Conservation (phyloP, 2,888 invertebrate genomes). For the Chrysolina oricalcia region DNA sequence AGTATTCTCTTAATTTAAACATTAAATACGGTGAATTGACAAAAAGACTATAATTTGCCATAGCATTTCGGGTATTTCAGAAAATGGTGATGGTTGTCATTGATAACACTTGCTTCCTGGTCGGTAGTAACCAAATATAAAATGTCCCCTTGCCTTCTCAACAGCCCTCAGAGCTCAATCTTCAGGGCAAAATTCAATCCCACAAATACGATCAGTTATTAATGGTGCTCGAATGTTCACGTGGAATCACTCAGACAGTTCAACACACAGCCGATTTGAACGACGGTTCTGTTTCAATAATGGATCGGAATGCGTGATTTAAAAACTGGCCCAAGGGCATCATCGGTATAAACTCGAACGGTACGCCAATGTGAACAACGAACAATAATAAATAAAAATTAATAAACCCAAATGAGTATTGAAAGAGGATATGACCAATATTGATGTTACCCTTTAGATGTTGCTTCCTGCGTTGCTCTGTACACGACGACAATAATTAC, state of each 20-base stretch:
- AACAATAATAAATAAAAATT: constrained; percentile 52
- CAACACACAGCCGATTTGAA: background rate
- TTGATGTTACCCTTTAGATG: constrained; percentile 60
- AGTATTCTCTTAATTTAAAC: too few species aligned
- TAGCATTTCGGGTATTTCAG: too few species aligned
- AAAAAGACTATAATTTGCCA: too few species aligned
- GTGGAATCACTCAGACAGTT: background rate
- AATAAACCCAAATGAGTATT: constrained; percentile 52
- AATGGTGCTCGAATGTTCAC: background rate
- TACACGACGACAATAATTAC: constrained; percentile 46
- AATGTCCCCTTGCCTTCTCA: too few species aligned
- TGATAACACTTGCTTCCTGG: too few species aligned
- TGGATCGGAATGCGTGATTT: constrained; percentile 19
- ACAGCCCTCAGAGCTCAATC: too few species aligned
- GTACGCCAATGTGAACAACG: constrained; percentile 32
- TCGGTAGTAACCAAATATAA: too few species aligned
- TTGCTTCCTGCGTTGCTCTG: constrained; percentile 55
- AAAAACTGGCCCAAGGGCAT: constrained; percentile 38
- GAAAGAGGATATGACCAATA: constrained; percentile 63
- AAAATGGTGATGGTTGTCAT: too few species aligned
- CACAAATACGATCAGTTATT: background rate
- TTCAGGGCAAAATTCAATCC: too few species aligned
- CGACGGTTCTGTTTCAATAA: constrained; percentile 5
- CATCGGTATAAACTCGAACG: constrained; percentile 29
- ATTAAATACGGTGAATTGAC: too few species aligned